Evolutionary conservation across 2,797 vertebrate species (phyloP), one percentile per base, ranked within the genome.

Genomic region (Discoglossus pictus): DNA sequence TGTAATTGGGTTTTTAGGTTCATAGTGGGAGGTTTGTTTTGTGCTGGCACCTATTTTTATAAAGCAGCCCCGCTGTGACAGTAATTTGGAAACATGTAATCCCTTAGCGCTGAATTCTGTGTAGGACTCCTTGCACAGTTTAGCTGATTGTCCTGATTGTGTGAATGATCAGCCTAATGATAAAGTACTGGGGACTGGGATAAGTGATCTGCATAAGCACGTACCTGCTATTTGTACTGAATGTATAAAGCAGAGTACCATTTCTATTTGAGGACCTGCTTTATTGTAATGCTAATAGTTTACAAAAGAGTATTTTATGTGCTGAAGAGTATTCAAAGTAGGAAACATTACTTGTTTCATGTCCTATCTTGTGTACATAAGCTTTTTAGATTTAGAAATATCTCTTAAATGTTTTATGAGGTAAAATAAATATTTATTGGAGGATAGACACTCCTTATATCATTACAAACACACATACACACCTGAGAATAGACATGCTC

Each of bases 1-100:
- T 64, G 68, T 71, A 71, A 71, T 71, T 71, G 61, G 68, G 68
- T 71, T 71, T 71, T 71, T 71, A 71, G 68, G 68, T 65, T 65
- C 68, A 58, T 71, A 59, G 68, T 64, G 61, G 68, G 68, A 71
- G 68, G 68, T 71, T 64, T 71, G 68, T 71, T 71, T 71, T 71
- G 61, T 58, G 68, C 68, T 31, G 61, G 61, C 68, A 71, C 68
- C 68, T 71, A 71, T 65, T 71, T 71, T 71, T 71, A 71, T 64
- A 71, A 71, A 71, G 68, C 61, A 51, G 25, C 54, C 68, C 68
- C 36, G 68, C 68, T 71, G 68, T 71, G 68, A 64, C 46, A 51
- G 68, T 71, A 71, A 71, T 71, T 71, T 71, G 61, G 61, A 71
- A 71, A 71, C 53, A 34, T 71, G 61, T 71, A 71, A 71, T 71